These are phyloP conservation scores for Idaea dimidiata DNA, from an alignment of 2,888 invertebrate species.

Conservation along the genomic window DNA sequence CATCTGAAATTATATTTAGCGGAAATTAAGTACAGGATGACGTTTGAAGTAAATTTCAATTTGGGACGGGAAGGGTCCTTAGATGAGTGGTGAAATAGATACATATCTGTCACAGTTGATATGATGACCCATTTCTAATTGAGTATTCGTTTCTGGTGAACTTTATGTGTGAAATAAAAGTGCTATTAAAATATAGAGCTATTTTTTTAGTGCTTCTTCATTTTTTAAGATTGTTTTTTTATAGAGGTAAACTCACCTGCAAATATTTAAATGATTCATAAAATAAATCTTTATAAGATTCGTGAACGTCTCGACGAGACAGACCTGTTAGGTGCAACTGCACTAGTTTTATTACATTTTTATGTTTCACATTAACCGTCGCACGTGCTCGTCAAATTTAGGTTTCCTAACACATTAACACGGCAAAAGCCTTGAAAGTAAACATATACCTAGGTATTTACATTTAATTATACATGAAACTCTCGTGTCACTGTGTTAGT, in stretches of 20 bases:
- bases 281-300: not conserved
- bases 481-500: no score
- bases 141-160: not conserved
- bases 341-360: not conserved
- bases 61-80: constrained; percentile 60
- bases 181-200: not conserved
- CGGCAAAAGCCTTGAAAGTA: not conserved
- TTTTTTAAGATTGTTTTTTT: no score
- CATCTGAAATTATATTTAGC: constrained; percentile 72
- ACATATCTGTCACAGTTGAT: constrained; percentile 37
- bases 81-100: constrained; percentile 43
- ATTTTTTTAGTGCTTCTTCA: no score
- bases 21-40: constrained; percentile 70
- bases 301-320: not conserved
- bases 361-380: not conserved
- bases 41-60: constrained; percentile 72
- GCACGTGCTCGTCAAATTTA: not conserved
- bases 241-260: not conserved
- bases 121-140: constrained; percentile 6
- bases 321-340: not conserved
- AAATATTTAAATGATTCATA: not conserved
- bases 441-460: no score
- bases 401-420: not conserved
- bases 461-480: no score
- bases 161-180: not conserved